Conservation (phyloP, 2,113 vertebrate genomes). For the Syrrhaptes paradoxus region DNA sequence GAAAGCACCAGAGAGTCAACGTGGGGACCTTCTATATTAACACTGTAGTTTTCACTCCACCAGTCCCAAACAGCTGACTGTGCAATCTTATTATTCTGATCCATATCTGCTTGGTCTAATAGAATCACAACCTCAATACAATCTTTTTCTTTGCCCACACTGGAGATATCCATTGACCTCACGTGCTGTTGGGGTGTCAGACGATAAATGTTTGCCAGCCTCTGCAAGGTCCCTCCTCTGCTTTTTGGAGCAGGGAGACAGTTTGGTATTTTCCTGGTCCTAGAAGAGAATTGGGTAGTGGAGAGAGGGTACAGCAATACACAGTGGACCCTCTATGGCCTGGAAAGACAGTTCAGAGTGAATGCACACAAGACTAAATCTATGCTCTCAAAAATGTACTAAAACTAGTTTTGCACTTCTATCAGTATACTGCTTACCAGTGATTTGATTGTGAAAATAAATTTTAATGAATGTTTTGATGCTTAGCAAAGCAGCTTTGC, state of each 20-base stretch:
- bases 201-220: not conserved
- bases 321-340: accelerated
- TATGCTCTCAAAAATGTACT: not conserved
- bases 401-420: not conserved
- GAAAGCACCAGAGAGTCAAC: not conserved
- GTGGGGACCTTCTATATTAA: not conserved
- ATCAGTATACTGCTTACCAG: not conserved
- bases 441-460: not conserved
- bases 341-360: not conserved
- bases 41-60: not conserved
- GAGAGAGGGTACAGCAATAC: not conserved
- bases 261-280: not conserved
- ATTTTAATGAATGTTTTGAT: not conserved
- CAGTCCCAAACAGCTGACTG: not conserved
- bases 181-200: accelerated
- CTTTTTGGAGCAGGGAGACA: not conserved
- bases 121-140: not conserved
- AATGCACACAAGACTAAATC: not conserved
- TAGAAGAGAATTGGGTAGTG: not conserved
- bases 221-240: not conserved
- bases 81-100: not conserved
- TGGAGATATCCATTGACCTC: not conserved
- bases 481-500: not conserved
- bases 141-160: not conserved
- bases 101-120: not conserved